Evolutionary conservation across 2,888 invertebrate genomes (phyloP), one percentile per base, ranked within the genome.

Genomic region (Melieria picta): DNA sequence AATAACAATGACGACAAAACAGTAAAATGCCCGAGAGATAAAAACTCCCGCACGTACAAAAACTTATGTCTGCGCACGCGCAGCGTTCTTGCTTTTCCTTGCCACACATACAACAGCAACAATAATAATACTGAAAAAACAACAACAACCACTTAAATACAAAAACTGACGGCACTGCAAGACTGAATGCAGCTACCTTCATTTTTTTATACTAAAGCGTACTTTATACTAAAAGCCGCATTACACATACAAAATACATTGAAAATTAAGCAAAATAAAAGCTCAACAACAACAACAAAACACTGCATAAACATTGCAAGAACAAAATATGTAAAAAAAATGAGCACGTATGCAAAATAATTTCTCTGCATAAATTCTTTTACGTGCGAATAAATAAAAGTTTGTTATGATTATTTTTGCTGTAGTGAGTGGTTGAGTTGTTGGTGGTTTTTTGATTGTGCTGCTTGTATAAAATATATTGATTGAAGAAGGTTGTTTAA

Each of bases 31-130:
- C 16, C 57, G 30, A 57, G 48, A 63, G 50, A 16, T 16, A 63
- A 62, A 48, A 71, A 71, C 58, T 55, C 65, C 52, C 55, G 55
- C 71, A 65, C 71, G 71, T 71, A 61, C 65, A 70, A 46, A 61
- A 61, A 61, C 61, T 43, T 61, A 61, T 61, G 61, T 61, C 61
- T 61, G 61, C 46, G 61, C 61, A 61, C 61, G 61, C 61, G 61
- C 61, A 63, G 11, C n/a, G 47, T 48, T 63, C 57, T 30, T 16
- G 30, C 30, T 30, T 30, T 30, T 30, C 30, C 30, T 57, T 52
- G 52, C 52, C 13, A 57, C n/a, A 57, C 57, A 57, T 57, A 57
- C 9, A 57, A 10, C n/a, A 16, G 30, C 30, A 57, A 16, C 9
- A 57, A 57, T 57, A 57, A 30, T 30, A 30, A 30, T 30, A 30